These are phyloP conservation scores for Larimichthys crocea DNA, from an alignment of 2,113 vertebrate species.

Conservation along the genomic window DNA sequence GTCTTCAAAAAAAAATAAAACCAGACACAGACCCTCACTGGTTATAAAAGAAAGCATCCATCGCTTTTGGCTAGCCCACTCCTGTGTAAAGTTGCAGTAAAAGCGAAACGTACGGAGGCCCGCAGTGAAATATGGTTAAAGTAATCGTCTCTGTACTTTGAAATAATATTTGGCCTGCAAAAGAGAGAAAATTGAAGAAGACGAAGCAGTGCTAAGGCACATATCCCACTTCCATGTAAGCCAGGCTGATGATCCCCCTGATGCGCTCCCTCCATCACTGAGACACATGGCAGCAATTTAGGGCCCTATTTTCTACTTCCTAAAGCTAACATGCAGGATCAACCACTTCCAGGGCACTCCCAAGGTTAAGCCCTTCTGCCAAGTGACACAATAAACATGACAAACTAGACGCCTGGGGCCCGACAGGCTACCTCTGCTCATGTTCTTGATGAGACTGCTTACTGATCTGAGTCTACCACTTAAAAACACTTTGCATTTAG, in stretches of 20 bases:
- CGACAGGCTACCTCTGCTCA: constrained; percentile 38
- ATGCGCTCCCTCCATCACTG: constrained; percentile 81
- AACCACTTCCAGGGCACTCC: constrained; percentile 82
- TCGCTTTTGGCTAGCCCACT: constrained; percentile 51
- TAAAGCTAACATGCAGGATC: constrained; percentile 84
- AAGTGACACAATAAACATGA: constrained; percentile 82
- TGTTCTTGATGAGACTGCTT: constrained; percentile 67
- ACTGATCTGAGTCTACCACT: constrained; percentile 59
- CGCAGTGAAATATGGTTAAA: constrained; percentile 52
- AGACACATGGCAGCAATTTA: constrained; percentile 91
- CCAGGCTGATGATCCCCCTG: constrained; percentile 76
- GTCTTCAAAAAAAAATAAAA: constrained; percentile 48
- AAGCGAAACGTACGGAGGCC: constrained; percentile 32
- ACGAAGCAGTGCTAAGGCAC: constrained; percentile 38
- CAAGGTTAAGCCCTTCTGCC: constrained; percentile 81
- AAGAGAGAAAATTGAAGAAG: constrained; percentile 52
- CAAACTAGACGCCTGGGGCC: constrained; percentile 74
- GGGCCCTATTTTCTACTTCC: constrained; percentile 85
- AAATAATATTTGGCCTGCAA: constrained; percentile 79
- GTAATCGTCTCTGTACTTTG: constrained; percentile 56
- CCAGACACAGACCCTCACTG: constrained; percentile 49
- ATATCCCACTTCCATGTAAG: constrained; percentile 76
- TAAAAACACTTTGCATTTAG: constrained; percentile 60
- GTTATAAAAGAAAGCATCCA: constrained; percentile 65
- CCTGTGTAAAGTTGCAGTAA: constrained; percentile 47